Evolutionary conservation across 1,140 invertebrate genomes (phyloP).

Genomic region (Camponotus vicinus): DNA sequence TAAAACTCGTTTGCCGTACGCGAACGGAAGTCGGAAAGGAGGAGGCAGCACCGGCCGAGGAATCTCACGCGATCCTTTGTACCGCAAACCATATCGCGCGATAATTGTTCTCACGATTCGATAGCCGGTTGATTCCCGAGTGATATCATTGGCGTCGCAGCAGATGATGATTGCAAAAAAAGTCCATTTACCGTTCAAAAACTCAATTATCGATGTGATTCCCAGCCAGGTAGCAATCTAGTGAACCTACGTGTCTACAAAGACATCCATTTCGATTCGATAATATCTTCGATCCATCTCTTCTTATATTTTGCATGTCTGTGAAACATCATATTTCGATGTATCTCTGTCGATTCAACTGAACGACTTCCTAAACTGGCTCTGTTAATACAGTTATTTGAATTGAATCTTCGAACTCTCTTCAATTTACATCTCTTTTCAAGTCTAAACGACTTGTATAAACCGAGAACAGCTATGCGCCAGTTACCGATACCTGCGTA

Average conservation of each 20-base stretch:
- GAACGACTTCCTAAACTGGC: not conserved
- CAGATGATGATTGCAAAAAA: not conserved
- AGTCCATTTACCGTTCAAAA: not conserved
- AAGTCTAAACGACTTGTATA: not conserved
- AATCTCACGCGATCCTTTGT: constrained; percentile 51
- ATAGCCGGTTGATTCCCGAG: not conserved
- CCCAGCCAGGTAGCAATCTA: not conserved
- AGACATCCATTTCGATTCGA: not conserved
- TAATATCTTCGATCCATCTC: not conserved
- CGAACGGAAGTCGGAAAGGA: constrained; percentile 54
- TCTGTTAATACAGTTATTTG: not conserved
- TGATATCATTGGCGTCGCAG: constrained; percentile 1
- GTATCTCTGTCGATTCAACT: not conserved
- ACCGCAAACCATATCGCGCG: constrained; percentile 8
- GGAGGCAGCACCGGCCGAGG: constrained; percentile 16
- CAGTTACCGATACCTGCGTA: constrained; percentile 23
- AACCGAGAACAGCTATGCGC: not conserved
- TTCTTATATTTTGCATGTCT: too few relatives aligned
- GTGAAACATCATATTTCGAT: not conserved
- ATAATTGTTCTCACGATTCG: constrained; percentile 55
- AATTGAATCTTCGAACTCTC: not conserved
- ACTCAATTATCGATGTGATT: not conserved
- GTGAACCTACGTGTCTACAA: not conserved
- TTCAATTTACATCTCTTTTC: not conserved
- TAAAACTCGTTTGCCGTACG: constrained; percentile 46